Percentiles rank a stretch among this genome's conserved stretches.
Evolutionary conservation across 2,113 vertebrate species (phyloP).

Genomic region (Bufo gargarizans): DNA sequence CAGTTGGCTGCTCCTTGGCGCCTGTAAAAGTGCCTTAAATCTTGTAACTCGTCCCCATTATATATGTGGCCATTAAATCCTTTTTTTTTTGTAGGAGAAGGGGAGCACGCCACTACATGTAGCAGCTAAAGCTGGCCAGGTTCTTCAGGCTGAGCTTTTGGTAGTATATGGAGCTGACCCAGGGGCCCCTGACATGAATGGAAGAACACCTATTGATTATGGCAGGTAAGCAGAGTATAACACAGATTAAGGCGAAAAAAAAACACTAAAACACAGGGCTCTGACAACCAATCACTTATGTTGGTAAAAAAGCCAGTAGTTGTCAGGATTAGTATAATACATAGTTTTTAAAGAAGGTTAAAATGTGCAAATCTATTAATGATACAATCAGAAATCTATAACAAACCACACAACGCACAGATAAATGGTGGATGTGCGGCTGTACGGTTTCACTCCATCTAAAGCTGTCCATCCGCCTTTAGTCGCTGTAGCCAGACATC

Average conservation of each 20-base stretch:
- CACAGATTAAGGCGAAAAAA: too few relatives aligned
- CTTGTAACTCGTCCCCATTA: not conserved
- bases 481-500: too few relatives aligned
- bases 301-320: not conserved
- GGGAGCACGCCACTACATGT: constrained; percentile 95
- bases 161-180: constrained; percentile 96
- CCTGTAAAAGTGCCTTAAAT: too few relatives aligned
- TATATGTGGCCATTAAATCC: not conserved
- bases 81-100: constrained; percentile 79
- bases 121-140: constrained; percentile 94
- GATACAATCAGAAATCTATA: too few relatives aligned
- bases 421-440: too few relatives aligned
- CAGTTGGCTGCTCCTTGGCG: too few relatives aligned
- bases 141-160: constrained; percentile 92
- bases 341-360: not conserved
- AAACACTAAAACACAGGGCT: too few relatives aligned
- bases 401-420: too few relatives aligned
- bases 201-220: constrained; percentile 94
- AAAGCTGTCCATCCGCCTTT: too few relatives aligned
- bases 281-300: too few relatives aligned
- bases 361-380: not conserved
- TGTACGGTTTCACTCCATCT: too few relatives aligned
- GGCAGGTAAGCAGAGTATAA: constrained; percentile 80
- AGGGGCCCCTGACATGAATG: constrained; percentile 90
- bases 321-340: not conserved